Evolutionary conservation across 2,113 vertebrate genomes (phyloP), one percentile per base, ranked within the genome.

Genomic region (Eleginops maclovinus): DNA sequence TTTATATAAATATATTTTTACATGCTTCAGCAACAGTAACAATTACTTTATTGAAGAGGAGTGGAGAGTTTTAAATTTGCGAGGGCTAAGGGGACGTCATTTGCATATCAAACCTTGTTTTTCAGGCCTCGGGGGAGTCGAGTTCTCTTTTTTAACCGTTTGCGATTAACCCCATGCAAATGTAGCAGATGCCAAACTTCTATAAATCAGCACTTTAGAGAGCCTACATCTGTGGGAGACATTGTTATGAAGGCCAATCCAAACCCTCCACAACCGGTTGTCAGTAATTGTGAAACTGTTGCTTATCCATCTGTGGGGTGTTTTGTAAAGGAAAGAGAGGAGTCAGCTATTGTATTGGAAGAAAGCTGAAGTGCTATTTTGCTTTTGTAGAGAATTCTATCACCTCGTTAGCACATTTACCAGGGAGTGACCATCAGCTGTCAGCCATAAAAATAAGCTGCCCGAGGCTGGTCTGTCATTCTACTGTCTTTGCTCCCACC

Each of bases 111-210:
- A 89, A 90, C 90, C 89, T 83, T 85, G 83, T 83, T 85, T 86
- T 82, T 70, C 49, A 28, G 79, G 83, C 86, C 91, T 77, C 85
- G 12, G 65, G 92, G 92, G 89, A 93, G 82, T 87, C 54, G 76
- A 74, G 75, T 88, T 84, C 61, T 86, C 76, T 86, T 74, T 82
- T 84, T 92, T 92, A 91, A 87, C 88, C 40, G 86, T 89, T 84
- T 69, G 59, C 89, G 87, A 91, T 93, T 91, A 94, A 91, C 85
- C 85, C 79, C 88, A 90, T 91, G 91, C 88, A 93, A 94, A 94
- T 90, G 84, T 60, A 89, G 84, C 92, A 93, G 91, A 92, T 94
- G 92, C 88, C 88, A 83, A 91, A 89, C 75, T 83, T 79, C 87
- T 89, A 89, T 93, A 94, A 93, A 91, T 92, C 88, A 86, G 83